Evolutionary conservation across 1,140 invertebrate species (phyloP).

Genomic region (Drosophila nigromelanica): DNA sequence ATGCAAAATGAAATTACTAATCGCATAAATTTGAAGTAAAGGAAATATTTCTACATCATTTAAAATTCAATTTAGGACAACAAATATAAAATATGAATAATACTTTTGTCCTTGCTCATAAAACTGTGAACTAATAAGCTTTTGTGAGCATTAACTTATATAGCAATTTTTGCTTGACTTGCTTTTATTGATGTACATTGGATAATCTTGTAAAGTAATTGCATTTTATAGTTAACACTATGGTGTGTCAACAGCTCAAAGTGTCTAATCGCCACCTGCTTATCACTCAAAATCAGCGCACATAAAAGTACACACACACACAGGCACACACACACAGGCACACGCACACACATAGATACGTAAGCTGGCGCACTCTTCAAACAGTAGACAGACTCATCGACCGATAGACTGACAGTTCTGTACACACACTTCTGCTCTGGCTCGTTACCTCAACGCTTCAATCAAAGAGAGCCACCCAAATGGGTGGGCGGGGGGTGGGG

Average conservation of each 20-base stretch:
- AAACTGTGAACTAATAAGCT: not conserved
- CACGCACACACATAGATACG: not conserved
- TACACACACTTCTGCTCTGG: slow-evolving; percentile 18
- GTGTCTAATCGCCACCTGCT: slow-evolving; percentile 32
- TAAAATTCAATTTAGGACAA: too few relatives aligned
- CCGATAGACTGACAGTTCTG: slow-evolving; percentile 22
- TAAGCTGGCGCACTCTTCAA: slow-evolving; percentile 30
- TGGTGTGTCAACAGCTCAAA: slow-evolving; percentile 19
- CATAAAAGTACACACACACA: slow-evolving; percentile 20
- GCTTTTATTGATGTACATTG: not conserved
- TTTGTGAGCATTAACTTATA: too few relatives aligned
- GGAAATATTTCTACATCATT: too few relatives aligned
- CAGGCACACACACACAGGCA: slow-evolving; percentile 2
- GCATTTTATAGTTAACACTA: slow-evolving; percentile 37
- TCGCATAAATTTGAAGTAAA: too few relatives aligned
- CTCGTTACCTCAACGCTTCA: slow-evolving; percentile 37
- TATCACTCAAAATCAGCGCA: slow-evolving; percentile 43
- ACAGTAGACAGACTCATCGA: slow-evolving; percentile 32
- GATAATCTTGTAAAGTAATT: slow-evolving; percentile 40
- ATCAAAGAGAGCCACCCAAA: slow-evolving; percentile 21
- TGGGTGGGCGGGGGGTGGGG: not conserved
- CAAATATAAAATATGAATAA: too few relatives aligned
- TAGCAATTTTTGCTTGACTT: not conserved
- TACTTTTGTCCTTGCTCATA: not conserved
- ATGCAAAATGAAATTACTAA: too few relatives aligned